Evolutionary conservation across 2,797 vertebrate genomes (phyloP), one percentile per base, ranked within the genome.

Genomic region (Dromococcyx pavoninus): DNA sequence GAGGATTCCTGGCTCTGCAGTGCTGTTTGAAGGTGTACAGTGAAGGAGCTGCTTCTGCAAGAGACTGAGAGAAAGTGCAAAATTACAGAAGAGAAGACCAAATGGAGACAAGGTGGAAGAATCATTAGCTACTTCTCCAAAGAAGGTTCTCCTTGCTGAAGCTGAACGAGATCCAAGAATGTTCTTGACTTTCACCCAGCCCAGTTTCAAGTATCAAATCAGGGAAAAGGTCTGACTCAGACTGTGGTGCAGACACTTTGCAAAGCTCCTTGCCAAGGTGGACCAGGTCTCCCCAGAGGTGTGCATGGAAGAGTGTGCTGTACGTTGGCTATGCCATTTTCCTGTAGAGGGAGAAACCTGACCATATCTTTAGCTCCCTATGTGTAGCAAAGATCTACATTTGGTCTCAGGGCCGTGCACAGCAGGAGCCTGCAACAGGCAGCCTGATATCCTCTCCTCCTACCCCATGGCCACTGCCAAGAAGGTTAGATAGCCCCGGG

Each of bases 261-360:
- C 43, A 66, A 27, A 74, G 12, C 57, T 67, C 44, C 13, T 39
- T 77, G 32, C 19, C 0, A 0, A 11, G 39, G 24, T 51, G 70
- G 35, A 17, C 41, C 2, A 1, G 11, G 7, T 22, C 9, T 24
- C 64, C 16, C 28, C 0, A 0, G 27, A 30, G 46, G 2, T 16
- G 41, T n/a, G 54, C 43, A 39, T 0, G 2, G 43, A 79, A 43
- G 35, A 21, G 6, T 22, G 8, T 35, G 37, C 48, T 33, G 4
- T 60, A 39, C 2, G 1, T 23, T 65, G 56, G 22, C 30, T 21
- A 3, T 3, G 13, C 8, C n/a, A 5, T 37, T 58, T 46, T 57
- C 17, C 39, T 16, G 27, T 5, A 62, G 46, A 60, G 51, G n/a
- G n/a, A 75, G 37, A 73, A 79, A 39, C 24, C 0, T 15, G 23